phyloP scores from a whole-genome alignment of 2,888 invertebrate species.

The Thymelicus sylvestris region DNA sequence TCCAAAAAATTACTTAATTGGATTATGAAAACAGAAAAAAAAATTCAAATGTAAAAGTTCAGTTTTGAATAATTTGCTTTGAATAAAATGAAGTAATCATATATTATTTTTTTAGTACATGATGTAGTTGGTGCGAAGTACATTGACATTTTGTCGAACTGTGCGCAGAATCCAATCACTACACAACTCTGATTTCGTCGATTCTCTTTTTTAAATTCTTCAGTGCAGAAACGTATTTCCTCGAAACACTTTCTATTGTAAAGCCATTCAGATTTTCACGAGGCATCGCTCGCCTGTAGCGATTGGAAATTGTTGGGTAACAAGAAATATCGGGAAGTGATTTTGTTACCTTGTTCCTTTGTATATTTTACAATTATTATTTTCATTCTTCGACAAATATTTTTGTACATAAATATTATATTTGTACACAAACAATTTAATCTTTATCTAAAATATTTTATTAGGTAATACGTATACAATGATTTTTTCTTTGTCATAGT shows the following conservation, averaged over 20 bases:
- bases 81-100: too few species aligned
- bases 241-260: slow-evolving; percentile 1
- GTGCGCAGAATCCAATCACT: neutral
- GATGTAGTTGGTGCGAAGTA: neutral
- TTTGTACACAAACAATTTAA: too few species aligned
- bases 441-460: too few species aligned
- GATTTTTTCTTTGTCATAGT: too few species aligned
- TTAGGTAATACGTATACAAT: too few species aligned
- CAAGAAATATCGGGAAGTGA: neutral
- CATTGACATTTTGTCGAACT: neutral
- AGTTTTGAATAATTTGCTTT: too few species aligned
- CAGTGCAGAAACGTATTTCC: slow-evolving; percentile 12
- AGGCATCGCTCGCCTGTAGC: neutral
- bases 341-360: neutral
- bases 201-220: slow-evolving; percentile 9
- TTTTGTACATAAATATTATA: too few species aligned
- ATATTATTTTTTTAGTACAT: too few species aligned
- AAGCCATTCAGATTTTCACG: slow-evolving; percentile 12
- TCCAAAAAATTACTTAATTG: too few species aligned
- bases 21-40: too few species aligned
- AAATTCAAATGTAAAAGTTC: too few species aligned
- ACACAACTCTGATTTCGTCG: neutral
- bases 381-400: too few species aligned
- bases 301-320: slow-evolving; percentile 13
- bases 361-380: neutral